A percentile compares a stretch with the other conserved stretches of the same genome.
These are phyloP conservation scores for Eremophila alpestris DNA, from an alignment of 2,797 vertebrate species.

Conservation along the genomic window DNA sequence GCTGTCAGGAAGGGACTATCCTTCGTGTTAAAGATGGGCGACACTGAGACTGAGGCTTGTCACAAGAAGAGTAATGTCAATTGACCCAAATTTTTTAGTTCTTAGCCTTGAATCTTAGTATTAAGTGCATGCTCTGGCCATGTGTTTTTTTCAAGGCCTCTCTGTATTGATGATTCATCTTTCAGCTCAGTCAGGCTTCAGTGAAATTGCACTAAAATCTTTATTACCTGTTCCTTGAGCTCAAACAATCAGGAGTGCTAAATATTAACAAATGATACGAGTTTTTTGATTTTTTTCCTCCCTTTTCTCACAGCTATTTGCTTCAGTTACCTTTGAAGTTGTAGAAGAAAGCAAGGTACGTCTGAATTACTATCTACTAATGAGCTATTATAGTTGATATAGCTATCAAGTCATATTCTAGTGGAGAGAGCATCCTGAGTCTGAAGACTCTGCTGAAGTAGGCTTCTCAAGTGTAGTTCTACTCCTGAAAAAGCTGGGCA, in stretches of 20 bases:
- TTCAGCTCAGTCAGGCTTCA: neutral
- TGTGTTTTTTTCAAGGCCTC: neutral
- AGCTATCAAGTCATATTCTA: neutral
- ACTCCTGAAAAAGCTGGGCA: neutral
- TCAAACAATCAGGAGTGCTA: neutral
- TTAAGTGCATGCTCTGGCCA: neutral
- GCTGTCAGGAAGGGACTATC: neutral
- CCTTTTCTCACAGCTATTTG: constrained; percentile 83
- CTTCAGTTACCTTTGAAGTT: constrained; percentile 89
- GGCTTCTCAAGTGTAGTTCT: neutral
- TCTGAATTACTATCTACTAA: neutral
- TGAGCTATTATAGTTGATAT: neutral
- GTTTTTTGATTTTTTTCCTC: neutral
- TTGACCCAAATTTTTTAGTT: neutral
- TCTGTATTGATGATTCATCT: neutral
- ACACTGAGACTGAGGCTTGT: neutral
- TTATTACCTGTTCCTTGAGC: neutral
- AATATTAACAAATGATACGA: neutral
- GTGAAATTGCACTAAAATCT: neutral
- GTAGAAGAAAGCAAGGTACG: constrained; percentile 88
- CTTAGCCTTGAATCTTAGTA: neutral
- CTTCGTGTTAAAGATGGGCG: neutral
- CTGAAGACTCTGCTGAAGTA: neutral
- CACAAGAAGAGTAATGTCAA: neutral
- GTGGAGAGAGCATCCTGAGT: neutral